Evolutionary conservation across 2,888 invertebrate species (phyloP).

Genomic region (Malthinus seriepunctatus): DNA sequence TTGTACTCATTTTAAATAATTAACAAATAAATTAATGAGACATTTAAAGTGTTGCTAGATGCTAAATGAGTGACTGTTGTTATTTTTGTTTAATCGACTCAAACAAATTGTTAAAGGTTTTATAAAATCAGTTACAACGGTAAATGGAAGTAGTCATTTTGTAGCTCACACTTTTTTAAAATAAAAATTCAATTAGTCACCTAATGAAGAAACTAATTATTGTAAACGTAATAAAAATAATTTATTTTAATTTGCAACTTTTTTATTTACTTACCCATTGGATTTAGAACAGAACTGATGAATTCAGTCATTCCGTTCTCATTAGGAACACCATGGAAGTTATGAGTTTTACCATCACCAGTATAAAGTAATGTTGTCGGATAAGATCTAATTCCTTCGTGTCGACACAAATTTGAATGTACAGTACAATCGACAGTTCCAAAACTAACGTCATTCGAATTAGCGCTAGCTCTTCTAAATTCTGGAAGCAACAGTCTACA

Average conservation of each 20-base stretch:
- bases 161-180: no score
- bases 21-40: neutral
- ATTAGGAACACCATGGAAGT: constrained; percentile 64
- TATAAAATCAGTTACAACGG: no score
- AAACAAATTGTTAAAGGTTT: no score
- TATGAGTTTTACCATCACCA: constrained; percentile 53
- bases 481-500: constrained; percentile 71
- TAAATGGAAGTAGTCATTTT: no score
- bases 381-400: constrained; percentile 66
- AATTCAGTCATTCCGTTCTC: constrained; percentile 66
- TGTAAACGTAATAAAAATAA: no score
- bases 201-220: no score
- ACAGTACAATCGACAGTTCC: constrained; percentile 72
- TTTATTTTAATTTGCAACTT: neutral
- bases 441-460: constrained; percentile 58
- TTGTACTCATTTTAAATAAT: neutral
- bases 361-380: constrained; percentile 73
- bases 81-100: neutral
- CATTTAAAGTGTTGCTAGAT: no score
- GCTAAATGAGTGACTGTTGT: neutral
- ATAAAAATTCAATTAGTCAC: no score
- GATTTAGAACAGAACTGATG: constrained; percentile 61
- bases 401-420: constrained; percentile 61
- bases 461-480: constrained; percentile 63
- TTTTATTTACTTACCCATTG: constrained; percentile 47